Percentiles rank a stretch among this genome's conserved stretches.
Conservation (phyloP, 2,797 vertebrate genomes). For the Coracias cyanogaster region DNA sequence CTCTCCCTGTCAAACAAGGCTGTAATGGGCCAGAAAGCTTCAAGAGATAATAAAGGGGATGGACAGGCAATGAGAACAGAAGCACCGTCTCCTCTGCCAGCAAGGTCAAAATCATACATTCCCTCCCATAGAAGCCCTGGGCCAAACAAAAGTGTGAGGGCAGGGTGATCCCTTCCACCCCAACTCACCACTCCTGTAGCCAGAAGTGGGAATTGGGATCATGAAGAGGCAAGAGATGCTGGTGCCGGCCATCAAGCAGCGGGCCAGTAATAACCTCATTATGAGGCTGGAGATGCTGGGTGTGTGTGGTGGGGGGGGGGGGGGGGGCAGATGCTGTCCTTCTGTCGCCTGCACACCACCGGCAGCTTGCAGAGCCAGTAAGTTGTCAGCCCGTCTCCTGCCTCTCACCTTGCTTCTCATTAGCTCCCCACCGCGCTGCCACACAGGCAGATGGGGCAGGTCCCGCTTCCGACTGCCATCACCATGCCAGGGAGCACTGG, state of each 20-base stretch:
- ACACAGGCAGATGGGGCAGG: conserved; percentile 70
- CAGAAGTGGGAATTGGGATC: conserved; percentile 39
- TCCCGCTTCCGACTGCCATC: not conserved
- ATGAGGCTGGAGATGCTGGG: conserved; percentile 62
- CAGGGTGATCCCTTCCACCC: not conserved
- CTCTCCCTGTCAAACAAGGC: conserved; percentile 17
- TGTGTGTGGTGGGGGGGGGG: too few relatives aligned
- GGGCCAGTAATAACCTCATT: conserved; percentile 77
- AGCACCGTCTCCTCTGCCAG: not conserved
- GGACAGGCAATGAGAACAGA: not conserved
- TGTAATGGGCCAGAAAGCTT: not conserved
- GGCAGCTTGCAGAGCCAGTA: conserved; percentile 67
- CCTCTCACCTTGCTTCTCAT: conserved; percentile 78
- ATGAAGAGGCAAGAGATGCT: not conserved
- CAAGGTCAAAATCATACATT: conserved; percentile 27
- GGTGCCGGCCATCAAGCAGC: conserved; percentile 35
- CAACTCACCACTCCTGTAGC: not conserved
- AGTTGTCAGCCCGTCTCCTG: conserved; percentile 67
- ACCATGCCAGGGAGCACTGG: not conserved
- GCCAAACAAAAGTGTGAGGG: not conserved
- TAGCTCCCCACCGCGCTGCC: conserved; percentile 73
- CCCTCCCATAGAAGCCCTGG: not conserved
- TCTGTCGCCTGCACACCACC: conserved; percentile 53
- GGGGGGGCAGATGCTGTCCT: conserved; percentile 55
- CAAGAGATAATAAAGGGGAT: conserved; percentile 6